Evolutionary conservation across 2,888 invertebrate species (phyloP).

Genomic region (Xylophagus ater): DNA sequence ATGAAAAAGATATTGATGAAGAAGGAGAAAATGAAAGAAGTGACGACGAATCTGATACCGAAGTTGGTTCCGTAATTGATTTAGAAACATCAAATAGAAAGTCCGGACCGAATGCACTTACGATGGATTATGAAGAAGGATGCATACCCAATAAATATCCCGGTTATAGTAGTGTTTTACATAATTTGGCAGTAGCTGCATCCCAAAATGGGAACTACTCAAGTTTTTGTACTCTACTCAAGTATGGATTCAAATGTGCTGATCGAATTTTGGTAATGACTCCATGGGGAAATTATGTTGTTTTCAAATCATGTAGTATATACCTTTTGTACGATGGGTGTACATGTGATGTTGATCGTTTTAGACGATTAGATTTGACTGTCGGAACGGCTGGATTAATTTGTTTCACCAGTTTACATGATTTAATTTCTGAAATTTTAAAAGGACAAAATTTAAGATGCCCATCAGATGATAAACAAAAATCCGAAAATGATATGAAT

Average conservation of each 20-base stretch:
- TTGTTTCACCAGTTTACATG: constrained; percentile 24
- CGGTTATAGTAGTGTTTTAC: constrained; percentile 23
- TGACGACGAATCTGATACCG: not conserved
- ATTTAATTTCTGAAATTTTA: constrained; percentile 27
- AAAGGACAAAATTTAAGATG: constrained; percentile 24
- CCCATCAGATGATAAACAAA: too few relatives aligned
- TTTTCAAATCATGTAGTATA: constrained; percentile 25
- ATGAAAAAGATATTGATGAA: too few relatives aligned
- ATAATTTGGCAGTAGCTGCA: constrained; percentile 31
- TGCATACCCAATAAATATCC: constrained; percentile 28
- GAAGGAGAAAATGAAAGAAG: not conserved
- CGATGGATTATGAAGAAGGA: constrained; percentile 5
- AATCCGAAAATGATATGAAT: too few relatives aligned
- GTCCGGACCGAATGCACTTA: not conserved
- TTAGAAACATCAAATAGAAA: not conserved
- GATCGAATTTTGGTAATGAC: constrained; percentile 33
- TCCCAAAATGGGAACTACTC: constrained; percentile 33
- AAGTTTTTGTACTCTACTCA: constrained; percentile 28
- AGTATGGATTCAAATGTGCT: constrained; percentile 28
- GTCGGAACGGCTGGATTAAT: constrained; percentile 33
- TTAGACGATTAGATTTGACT: constrained; percentile 31
- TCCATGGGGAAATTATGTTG: constrained; percentile 35
- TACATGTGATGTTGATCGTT: constrained; percentile 32
- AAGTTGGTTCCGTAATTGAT: not conserved
- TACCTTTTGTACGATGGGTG: constrained; percentile 34